Evolutionary conservation across 2,113 vertebrate genomes (phyloP), one percentile per base, ranked within the genome.

Genomic region (Petaurus breviceps): DNA sequence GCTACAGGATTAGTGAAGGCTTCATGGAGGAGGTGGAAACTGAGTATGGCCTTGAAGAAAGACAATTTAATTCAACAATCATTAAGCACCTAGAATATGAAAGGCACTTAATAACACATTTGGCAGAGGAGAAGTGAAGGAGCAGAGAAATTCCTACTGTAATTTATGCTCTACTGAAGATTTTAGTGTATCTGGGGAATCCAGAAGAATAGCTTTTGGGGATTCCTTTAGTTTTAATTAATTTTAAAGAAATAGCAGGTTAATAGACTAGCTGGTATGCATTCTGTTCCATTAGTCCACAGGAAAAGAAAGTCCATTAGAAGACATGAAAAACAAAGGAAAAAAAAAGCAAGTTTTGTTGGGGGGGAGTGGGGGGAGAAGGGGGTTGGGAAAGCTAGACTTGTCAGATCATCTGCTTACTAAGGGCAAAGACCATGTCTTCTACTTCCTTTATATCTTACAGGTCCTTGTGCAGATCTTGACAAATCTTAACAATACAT

Each of bases 131-230:
- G n/a, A 84, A 53, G 24, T 51, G 94, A 55, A 68, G 92, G 50
- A 24, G 12, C 61, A 96, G 19, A 51, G 5, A 5, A 94, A 93
- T 43, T 49, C 31, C 31, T 57, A 0, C 24, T 89, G 53, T 31
- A 28, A 91, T 77, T 95, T 51, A 92, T 91, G 94, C 54, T 54
- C 19, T 84, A 43, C 68, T 43, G n/a, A 84, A 43, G 68, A 84
- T 84, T 89, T 57, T 37, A 19, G 52, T 57, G 50, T 19, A 25
- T 54, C 54, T 92, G 26, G 92, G 93, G 37, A 96, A 23, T 51
- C 92, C 89, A 90, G 84, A 90, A 51, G 84, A 95, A 49, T 52
- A 50, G 26, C n/a, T 68, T 91, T 43, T 47, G 9, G 37, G 77
- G 1, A 23, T 89, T 96, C 49, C 54, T 89, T 11, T 0, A 52